Percentiles rank a stretch among this genome's conserved stretches.
phyloP scores from a whole-genome alignment of 2,888 invertebrate species.

The Drosophila ustulata region DNA sequence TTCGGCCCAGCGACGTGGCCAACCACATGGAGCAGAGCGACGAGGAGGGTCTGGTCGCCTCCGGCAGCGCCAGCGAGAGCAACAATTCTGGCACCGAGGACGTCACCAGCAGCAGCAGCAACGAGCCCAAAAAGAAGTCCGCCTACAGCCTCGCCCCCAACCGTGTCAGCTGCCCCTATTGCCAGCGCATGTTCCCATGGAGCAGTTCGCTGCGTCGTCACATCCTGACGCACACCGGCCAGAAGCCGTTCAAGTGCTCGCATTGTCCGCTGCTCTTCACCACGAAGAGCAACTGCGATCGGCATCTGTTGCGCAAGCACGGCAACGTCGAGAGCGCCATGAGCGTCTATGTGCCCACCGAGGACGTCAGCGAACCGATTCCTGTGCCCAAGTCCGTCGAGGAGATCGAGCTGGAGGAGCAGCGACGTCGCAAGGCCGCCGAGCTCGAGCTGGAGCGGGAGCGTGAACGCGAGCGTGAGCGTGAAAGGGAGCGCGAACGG shows the following conservation, averaged over 20 bases:
- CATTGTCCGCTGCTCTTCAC: slow-evolving; percentile 97
- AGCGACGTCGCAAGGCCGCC: slow-evolving; percentile 74
- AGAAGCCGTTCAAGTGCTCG: slow-evolving; percentile 98
- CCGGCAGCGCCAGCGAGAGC: slow-evolving; percentile 91
- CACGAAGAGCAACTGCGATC: slow-evolving; percentile 98
- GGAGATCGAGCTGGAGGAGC: slow-evolving; percentile 83
- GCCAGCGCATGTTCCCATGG: slow-evolving; percentile 98
- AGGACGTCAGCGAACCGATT: slow-evolving; percentile 84
- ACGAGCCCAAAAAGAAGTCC: slow-evolving; percentile 92
- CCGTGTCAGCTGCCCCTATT: slow-evolving; percentile 96
- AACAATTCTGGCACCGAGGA: slow-evolving; percentile 94
- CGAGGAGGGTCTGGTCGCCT: slow-evolving; percentile 92
- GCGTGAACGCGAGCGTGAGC: slow-evolving; percentile 55
- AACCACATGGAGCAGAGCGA: slow-evolving; percentile 86
- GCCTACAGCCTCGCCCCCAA: slow-evolving; percentile 98
- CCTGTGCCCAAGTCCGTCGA: slow-evolving; percentile 83
- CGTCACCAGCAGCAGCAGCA: slow-evolving; percentile 71
- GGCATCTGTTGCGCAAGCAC: slow-evolving; percentile 96
- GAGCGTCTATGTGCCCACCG: slow-evolving; percentile 85
- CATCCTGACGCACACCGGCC: slow-evolving; percentile 96
- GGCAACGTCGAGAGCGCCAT: slow-evolving; percentile 86
- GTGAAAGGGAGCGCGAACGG: slow-evolving; percentile 47
- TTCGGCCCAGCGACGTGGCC: slow-evolving; percentile 85
- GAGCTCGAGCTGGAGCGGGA: slow-evolving; percentile 47
- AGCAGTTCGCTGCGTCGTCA: slow-evolving; percentile 97